phyloP scores from a whole-genome alignment of 2,113 vertebrate genomes.

The Mustela nigripes region DNA sequence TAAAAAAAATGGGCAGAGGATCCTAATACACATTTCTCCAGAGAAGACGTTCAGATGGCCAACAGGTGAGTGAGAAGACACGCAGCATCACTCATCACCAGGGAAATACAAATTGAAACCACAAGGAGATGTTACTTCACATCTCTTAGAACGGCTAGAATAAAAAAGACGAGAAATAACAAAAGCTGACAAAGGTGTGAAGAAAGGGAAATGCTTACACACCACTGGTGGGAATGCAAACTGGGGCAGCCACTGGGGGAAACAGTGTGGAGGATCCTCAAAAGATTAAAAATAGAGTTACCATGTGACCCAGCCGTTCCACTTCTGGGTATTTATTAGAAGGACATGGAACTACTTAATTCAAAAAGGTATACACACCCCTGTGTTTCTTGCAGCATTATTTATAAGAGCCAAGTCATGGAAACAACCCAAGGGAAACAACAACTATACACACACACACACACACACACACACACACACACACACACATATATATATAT shows the following conservation, averaged over 20 bases:
- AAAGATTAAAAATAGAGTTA: no score
- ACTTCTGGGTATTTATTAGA: no score
- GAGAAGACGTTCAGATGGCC: not conserved
- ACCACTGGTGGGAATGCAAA: no score
- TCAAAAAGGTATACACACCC: no score
- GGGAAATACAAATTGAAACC: not conserved
- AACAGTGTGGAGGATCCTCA: no score
- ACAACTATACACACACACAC: no score
- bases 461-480: no score
- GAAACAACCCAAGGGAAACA: not conserved
- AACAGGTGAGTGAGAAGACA: not conserved
- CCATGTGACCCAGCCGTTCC: no score
- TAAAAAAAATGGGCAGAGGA: not conserved
- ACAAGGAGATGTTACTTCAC: not conserved
- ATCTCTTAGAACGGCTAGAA: not conserved
- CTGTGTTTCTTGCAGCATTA: no score
- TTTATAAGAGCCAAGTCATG: no score
- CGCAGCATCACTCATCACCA: not conserved
- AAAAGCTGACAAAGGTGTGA: not conserved
- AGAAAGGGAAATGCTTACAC: not conserved
- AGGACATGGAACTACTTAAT: no score
- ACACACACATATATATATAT: not conserved
- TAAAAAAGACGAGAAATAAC: not conserved
- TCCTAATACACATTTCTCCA: not conserved
- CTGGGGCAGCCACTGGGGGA: no score